phyloP scores from a whole-genome alignment of 2,888 invertebrate genomes.

The Xanthia togata region DNA sequence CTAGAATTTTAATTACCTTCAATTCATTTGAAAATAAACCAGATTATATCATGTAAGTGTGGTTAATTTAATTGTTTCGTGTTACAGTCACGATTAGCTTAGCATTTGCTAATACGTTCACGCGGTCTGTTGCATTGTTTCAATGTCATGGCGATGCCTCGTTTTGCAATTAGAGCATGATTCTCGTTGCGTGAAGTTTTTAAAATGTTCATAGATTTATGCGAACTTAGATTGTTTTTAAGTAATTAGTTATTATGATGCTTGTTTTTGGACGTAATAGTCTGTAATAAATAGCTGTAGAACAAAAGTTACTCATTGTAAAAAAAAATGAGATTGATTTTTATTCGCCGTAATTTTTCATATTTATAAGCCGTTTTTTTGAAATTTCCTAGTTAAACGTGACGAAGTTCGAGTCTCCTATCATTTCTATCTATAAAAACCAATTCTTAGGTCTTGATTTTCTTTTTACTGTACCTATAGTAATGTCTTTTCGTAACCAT shows the following conservation, averaged over 20 bases:
- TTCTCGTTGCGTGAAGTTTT: constrained; percentile 56
- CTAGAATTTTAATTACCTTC: constrained; percentile 63
- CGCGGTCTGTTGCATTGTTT: constrained; percentile 62
- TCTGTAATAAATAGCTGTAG: background rate
- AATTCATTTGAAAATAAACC: constrained; percentile 63
- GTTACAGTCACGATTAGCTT: constrained; percentile 67
- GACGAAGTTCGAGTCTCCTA: background rate
- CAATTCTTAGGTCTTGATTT: background rate
- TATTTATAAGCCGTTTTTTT: background rate
- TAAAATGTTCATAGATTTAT: constrained; percentile 37
- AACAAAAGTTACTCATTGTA: background rate
- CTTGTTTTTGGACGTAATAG: constrained; percentile 17
- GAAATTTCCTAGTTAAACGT: background rate
- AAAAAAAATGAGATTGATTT: no score
- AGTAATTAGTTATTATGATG: constrained; percentile 6
- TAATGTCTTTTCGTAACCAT: background rate
- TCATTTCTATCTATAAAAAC: background rate
- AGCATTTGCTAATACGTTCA: constrained; percentile 61
- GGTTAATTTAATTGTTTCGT: constrained; percentile 71
- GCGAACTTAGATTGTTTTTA: constrained; percentile 28
- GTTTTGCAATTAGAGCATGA: constrained; percentile 60
- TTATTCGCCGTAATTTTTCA: background rate
- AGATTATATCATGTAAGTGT: constrained; percentile 72
- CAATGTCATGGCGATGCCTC: constrained; percentile 67
- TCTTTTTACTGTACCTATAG: constrained; percentile 1